Percentiles rank a stretch among this genome's conserved stretches.
These are phyloP conservation scores for Pavo muticus DNA, from an alignment of 2,113 vertebrate species.

Conservation along the genomic window DNA sequence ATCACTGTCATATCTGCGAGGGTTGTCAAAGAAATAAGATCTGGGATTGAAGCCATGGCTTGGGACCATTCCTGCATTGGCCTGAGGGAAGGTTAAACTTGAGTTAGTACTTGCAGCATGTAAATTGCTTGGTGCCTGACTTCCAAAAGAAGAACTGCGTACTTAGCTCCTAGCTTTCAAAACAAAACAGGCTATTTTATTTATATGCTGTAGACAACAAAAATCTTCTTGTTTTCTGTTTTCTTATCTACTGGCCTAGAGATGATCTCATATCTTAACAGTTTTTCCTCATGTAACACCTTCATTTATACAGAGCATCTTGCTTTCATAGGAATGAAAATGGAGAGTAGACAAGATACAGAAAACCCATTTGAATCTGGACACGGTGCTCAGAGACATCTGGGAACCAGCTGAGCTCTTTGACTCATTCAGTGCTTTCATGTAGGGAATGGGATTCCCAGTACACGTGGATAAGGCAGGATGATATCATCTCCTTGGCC, in stretches of 20 bases:
- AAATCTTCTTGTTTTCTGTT: background rate
- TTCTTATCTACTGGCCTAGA: background rate
- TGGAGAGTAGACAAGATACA: background rate
- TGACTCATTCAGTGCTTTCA: background rate
- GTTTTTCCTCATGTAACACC: background rate
- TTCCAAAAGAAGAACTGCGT: background rate
- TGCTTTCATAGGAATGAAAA: background rate
- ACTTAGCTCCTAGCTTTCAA: background rate
- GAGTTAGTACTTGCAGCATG: background rate
- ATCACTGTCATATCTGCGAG: conserved; percentile 94
- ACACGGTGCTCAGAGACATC: background rate
- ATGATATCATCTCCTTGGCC: background rate
- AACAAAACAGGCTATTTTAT: background rate
- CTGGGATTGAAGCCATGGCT: conserved; percentile 90
- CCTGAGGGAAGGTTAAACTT: conserved; percentile 74
- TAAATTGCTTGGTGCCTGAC: background rate
- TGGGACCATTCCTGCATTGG: conserved; percentile 83
- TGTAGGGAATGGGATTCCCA: background rate
- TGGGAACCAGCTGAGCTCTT: background rate
- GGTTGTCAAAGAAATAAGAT: conserved; percentile 98
- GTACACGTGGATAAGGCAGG: background rate
- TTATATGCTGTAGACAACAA: background rate
- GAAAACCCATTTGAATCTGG: background rate
- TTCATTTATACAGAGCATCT: background rate
- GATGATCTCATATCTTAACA: background rate